phyloP scores from a whole-genome alignment of 2,113 vertebrate species.

The Ivindomyrus marchei region DNA sequence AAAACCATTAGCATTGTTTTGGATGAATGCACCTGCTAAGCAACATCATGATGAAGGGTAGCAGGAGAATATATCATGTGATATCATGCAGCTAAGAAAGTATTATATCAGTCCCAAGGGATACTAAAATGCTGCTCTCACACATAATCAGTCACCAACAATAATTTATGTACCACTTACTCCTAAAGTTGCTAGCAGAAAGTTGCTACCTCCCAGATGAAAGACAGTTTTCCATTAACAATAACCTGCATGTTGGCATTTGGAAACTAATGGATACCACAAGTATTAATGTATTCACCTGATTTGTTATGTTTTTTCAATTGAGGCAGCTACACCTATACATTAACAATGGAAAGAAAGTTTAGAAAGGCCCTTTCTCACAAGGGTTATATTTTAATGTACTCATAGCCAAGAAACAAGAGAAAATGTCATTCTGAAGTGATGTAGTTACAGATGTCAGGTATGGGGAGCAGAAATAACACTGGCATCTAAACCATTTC shows the following conservation, averaged over 20 bases:
- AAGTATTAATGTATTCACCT: background rate
- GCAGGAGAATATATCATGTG: background rate
- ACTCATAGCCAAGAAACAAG: background rate
- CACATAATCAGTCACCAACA: conserved; percentile 4
- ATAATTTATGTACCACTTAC: background rate
- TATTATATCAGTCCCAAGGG: background rate
- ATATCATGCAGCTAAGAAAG: background rate
- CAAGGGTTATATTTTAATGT: background rate
- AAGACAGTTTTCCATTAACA: background rate
- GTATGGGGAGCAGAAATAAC: background rate
- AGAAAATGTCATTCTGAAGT: background rate
- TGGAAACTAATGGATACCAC: background rate
- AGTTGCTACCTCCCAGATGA: background rate
- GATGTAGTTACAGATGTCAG: background rate
- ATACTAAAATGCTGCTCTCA: background rate
- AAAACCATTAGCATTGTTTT: background rate
- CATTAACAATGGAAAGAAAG: background rate
- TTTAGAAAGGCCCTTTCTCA: background rate
- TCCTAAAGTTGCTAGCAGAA: background rate
- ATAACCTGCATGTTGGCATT: background rate
- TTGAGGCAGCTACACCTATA: background rate
- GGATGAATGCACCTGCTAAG: background rate
- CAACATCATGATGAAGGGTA: background rate
- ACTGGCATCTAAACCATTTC: background rate
- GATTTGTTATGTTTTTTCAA: background rate